phyloP scores from a whole-genome alignment of 2,113 vertebrate species.

The rabbit (Oryctolagus cuniculus) region DNA sequence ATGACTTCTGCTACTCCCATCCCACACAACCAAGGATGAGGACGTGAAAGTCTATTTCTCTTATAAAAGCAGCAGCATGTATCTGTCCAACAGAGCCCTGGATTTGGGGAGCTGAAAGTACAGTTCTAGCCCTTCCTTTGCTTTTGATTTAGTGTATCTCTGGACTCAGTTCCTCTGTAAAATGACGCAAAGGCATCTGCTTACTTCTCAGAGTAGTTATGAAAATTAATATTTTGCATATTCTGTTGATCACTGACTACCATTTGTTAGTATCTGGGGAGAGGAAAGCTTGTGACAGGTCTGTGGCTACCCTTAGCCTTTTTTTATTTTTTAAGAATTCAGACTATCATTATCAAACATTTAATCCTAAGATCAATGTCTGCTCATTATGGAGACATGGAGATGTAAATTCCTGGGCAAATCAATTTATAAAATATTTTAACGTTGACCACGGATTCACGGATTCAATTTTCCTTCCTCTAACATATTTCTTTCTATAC shows the following conservation, averaged over 20 bases:
- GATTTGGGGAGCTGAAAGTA: neutral
- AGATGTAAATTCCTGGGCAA: slow-evolving; percentile 23
- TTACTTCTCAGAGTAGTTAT: neutral
- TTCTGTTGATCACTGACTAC: neutral
- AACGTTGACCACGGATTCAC: neutral
- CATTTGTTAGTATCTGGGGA: neutral
- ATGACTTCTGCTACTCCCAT: neutral
- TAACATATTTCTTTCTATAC: neutral
- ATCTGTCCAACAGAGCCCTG: neutral
- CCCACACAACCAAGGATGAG: neutral
- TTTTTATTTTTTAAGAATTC: slow-evolving; percentile 24
- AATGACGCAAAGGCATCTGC: neutral
- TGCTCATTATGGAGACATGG: slow-evolving; percentile 6
- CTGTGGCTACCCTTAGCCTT: neutral
- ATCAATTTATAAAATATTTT: neutral
- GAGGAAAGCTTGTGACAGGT: neutral
- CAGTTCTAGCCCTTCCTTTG: neutral
- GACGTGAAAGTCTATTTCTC: neutral
- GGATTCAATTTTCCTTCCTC: neutral
- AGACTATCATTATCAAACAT: neutral
- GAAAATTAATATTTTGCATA: neutral
- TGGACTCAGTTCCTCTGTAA: neutral
- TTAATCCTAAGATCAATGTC: neutral
- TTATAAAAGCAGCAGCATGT: neutral
- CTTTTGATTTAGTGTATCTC: neutral